phyloP scores from a whole-genome alignment of 2,113 vertebrate genomes.

The Puffinus mauretanicus region DNA sequence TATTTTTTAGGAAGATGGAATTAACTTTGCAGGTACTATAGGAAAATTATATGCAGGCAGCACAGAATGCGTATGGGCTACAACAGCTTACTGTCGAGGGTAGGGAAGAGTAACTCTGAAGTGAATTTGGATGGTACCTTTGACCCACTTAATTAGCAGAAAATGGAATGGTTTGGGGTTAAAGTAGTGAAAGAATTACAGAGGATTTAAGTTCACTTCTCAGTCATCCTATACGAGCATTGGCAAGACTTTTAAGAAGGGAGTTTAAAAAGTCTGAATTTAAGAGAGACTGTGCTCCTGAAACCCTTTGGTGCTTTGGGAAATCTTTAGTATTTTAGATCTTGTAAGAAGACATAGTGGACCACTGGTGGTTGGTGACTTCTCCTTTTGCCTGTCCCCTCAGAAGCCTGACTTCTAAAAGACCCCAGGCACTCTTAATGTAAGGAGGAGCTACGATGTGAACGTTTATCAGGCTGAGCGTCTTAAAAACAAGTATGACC shows the following conservation, averaged over 20 bases:
- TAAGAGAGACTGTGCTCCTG: neutral
- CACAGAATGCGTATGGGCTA: neutral
- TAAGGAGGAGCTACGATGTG: neutral
- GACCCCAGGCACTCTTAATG: fast-evolving
- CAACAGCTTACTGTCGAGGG: fast-evolving
- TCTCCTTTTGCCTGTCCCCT: neutral
- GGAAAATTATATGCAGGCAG: neutral
- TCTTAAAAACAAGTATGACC: neutral
- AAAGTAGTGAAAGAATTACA: neutral
- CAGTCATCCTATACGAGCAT: fast-evolving
- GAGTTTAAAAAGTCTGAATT: neutral
- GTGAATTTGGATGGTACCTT: neutral
- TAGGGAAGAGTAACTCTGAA: neutral
- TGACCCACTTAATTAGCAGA: neutral
- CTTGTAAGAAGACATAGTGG: neutral
- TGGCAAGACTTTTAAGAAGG: neutral
- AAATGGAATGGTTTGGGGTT: neutral
- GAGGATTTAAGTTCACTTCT: neutral
- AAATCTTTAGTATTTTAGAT: neutral
- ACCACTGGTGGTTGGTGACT: neutral
- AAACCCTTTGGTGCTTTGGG: neutral
- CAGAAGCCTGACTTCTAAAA: neutral
- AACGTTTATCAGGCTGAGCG: neutral
- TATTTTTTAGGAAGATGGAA: neutral
- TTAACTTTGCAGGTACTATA: neutral